phyloP scores from a whole-genome alignment of 2,797 vertebrate genomes.

The Presbytis comata region DNA sequence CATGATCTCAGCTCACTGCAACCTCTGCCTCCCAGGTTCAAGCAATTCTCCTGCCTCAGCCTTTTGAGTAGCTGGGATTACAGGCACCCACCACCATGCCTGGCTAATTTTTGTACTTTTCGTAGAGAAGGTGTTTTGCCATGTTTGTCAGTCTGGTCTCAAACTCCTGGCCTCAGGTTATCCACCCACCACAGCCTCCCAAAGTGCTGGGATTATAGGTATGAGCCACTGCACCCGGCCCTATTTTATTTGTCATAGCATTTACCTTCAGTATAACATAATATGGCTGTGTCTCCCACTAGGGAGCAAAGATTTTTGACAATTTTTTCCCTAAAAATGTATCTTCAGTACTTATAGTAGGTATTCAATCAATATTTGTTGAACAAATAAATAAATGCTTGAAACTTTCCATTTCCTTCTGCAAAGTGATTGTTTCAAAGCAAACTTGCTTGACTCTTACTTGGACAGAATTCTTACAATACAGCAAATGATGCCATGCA shows the following conservation, averaged over 20 bases:
- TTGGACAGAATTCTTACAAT: neutral
- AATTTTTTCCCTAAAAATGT: neutral
- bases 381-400: conserved; percentile 21
- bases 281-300: neutral
- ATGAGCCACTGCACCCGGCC: too few species aligned
- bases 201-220: too few species aligned
- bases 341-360: neutral
- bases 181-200: too few species aligned
- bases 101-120: too few species aligned
- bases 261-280: neutral
- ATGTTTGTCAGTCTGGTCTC: too few species aligned
- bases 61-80: too few species aligned
- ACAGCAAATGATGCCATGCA: neutral
- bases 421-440: conserved; percentile 9
- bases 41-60: too few species aligned
- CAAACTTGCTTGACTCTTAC: neutral
- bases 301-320: neutral
- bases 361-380: neutral
- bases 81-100: too few species aligned
- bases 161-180: too few species aligned
- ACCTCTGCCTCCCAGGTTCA: too few species aligned
- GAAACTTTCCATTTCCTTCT: neutral
- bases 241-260: neutral
- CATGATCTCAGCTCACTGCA: too few species aligned
- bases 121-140: too few species aligned